Conservation (phyloP, 2,113 vertebrate genomes). For the Pycnonotus jocosus region DNA sequence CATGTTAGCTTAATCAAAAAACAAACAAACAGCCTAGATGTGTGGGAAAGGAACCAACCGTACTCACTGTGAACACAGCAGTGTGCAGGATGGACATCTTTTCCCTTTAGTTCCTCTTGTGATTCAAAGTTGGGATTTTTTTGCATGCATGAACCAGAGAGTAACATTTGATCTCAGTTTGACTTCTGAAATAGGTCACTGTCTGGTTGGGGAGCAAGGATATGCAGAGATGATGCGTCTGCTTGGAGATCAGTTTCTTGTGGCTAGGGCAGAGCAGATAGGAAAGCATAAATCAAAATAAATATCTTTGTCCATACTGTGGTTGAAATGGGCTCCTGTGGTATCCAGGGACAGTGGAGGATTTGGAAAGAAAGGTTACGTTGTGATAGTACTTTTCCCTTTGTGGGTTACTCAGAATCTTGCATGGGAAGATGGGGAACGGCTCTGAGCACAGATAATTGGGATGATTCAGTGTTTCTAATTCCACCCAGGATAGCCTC, state of each 20-base stretch:
- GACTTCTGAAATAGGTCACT: constrained; percentile 50
- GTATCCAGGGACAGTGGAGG: neutral
- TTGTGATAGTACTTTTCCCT: constrained; percentile 7
- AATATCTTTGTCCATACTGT: neutral
- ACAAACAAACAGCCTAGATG: constrained; percentile 28
- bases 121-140: neutral
- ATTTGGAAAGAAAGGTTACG: constrained; percentile 39
- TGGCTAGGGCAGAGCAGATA: constrained; percentile 1
- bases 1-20: constrained; percentile 32
- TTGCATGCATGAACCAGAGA: constrained; percentile 24
- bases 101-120: neutral
- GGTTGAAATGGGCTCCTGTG: neutral
- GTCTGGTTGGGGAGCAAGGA: neutral
- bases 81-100: constrained; percentile 17
- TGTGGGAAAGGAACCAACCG: constrained; percentile 49
- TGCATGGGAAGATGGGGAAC: neutral
- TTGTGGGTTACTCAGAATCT: neutral
- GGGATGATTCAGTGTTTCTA: constrained; percentile 10
- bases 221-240: neutral
- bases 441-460: neutral
- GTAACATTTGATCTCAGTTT: constrained; percentile 58
- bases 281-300: constrained; percentile 57
- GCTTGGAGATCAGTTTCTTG: neutral
- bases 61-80: constrained; percentile 22
- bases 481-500: neutral